Conservation (phyloP, 2,113 vertebrate species). For the Mungos mungo region DNA sequence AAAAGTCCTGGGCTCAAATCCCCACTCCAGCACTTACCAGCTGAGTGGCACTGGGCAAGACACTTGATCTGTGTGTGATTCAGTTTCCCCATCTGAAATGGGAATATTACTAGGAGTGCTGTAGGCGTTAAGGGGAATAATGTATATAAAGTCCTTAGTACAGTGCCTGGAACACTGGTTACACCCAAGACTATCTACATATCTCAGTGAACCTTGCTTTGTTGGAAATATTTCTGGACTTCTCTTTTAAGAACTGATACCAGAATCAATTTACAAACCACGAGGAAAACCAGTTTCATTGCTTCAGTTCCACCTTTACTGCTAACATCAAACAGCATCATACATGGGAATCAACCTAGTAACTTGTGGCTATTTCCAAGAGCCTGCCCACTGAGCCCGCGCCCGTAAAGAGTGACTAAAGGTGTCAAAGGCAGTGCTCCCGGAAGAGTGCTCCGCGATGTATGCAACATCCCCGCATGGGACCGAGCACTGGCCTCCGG, state of each 20-base stretch:
- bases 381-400: not conserved
- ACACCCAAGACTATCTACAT: not conserved
- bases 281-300: not conserved
- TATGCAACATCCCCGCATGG: not conserved
- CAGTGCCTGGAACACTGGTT: not conserved
- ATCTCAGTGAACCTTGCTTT: not conserved
- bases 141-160: not conserved
- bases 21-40: not conserved
- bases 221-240: not conserved
- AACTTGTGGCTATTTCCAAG: not conserved
- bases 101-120: not conserved
- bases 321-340: not conserved
- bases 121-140: not conserved
- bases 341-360: not conserved
- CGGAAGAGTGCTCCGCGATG: not conserved
- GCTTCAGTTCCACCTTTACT: slow-evolving; percentile 16
- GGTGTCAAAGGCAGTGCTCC: not conserved
- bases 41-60: not conserved
- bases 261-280: not conserved
- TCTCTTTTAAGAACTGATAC: not conserved
- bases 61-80: not conserved
- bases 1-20: not conserved
- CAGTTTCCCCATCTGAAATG: not conserved
- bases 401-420: not conserved
- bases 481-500: not conserved